Evolutionary conservation across 2,888 invertebrate species (phyloP).

Genomic region (Ectemnius continuus): DNA sequence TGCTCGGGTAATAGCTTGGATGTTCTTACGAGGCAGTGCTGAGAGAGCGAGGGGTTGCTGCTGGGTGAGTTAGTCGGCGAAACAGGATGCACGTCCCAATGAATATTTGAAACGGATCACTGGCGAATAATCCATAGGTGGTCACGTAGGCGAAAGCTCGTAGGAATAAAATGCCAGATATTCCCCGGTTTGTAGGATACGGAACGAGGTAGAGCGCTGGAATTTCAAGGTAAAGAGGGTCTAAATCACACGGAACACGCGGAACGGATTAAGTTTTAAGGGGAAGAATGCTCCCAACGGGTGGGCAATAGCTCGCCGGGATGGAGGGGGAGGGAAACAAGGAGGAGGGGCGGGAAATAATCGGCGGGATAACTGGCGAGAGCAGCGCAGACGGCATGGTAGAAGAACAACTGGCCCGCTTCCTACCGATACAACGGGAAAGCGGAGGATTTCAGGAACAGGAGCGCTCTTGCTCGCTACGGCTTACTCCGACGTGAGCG

Average conservation of each 20-base stretch:
- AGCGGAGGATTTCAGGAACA: too few species aligned
- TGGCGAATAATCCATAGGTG: conserved; percentile 42
- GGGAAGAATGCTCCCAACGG: neutral
- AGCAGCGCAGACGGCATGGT: neutral
- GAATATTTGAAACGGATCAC: conserved; percentile 45
- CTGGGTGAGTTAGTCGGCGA: neutral
- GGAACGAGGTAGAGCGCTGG: neutral
- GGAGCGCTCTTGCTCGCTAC: too few species aligned
- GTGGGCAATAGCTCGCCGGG: neutral
- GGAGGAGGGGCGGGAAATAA: conserved; percentile 17
- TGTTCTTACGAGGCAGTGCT: neutral
- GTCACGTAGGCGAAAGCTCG: conserved; percentile 3
- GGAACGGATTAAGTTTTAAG: conserved; percentile 39
- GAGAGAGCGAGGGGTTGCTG: neutral
- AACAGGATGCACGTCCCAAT: conserved; percentile 33
- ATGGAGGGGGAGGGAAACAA: conserved; percentile 17
- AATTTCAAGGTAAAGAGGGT: neutral
- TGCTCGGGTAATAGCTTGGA: neutral
- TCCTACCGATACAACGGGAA: too few species aligned
- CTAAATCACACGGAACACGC: conserved; percentile 33
- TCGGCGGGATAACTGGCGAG: conserved; percentile 32
- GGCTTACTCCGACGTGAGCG: too few species aligned
- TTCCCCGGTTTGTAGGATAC: neutral
- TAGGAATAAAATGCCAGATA: conserved; percentile 36
- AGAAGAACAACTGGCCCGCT: too few species aligned